Base-by-base conservation (phyloP, 2,797 vertebrate genomes). In the Mus spretus region DNA sequence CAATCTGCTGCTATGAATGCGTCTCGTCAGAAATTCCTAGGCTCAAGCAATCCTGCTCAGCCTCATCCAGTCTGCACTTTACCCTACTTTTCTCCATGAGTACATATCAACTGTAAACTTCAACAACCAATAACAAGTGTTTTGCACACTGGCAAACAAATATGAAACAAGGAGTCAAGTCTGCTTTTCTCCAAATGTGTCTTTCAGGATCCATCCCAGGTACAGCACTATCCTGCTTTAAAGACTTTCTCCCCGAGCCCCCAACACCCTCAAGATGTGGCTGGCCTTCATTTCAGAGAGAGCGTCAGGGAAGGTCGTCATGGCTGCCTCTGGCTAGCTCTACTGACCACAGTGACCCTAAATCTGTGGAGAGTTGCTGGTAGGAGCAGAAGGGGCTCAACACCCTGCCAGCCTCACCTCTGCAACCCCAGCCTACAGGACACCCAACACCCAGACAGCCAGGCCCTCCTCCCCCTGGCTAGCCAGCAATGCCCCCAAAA, bases 381-480 rank as follows among this genome's bases (percentile, higher is more conserved):
- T 1, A 57, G 72, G 20, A 90, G 14, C 47, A 74, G 31, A 47
- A 37, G 9, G 78, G 47, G 28, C 53, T 74, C 53, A 34, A 24
- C 0, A 0, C 12, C 20, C 40, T 90, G 63, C 77, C 63, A 26
- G 72, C 24, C 40, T 72, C 47, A 31, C 9, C 53, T 70, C 19
- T 17, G 63, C 34, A 65, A 50, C 57, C 50, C n/a, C 1, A 47
- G 24, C 8, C 63, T 26, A 22, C 2, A 37, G n/a, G 61, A 83
- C 14, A 14, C 6, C 11, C 61, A 72, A 24, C 47, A 17, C 65
- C 3, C 0, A 59, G 0, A n/a, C 4, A 0, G n/a, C 26, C n/a
- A n/a, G 34, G 50, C 40, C 57, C 53, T 22, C 47, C 50, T 65
- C 2, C 19, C 15, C 94, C 24, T 3, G 47, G 47, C 53, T 78